These are phyloP conservation scores for Arrhamphus sclerolepis DNA, from an alignment of 2,797 vertebrate species.

Conservation along the genomic window DNA sequence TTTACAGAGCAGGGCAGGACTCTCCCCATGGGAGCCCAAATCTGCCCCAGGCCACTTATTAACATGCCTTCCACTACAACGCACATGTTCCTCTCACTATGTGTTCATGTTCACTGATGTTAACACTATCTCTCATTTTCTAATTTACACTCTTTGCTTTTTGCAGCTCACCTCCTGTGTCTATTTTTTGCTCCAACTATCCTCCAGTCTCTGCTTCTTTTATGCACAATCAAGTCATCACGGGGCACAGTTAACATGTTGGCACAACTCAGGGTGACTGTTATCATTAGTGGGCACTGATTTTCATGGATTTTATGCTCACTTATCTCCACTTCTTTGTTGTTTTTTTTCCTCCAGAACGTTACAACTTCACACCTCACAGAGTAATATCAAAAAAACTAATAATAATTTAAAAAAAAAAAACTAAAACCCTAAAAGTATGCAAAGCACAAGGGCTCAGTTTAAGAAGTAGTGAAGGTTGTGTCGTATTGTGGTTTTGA, in stretches of 20 bases:
- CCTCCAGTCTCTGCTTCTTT: slow-evolving; percentile 1
- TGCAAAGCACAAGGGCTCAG: neutral
- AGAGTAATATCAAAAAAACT: slow-evolving; percentile 72
- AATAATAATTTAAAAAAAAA: slow-evolving; percentile 13
- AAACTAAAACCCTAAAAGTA: slow-evolving; percentile 21
- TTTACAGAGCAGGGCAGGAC: slow-evolving; percentile 73
- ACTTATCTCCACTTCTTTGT: slow-evolving; percentile 27
- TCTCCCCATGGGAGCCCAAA: slow-evolving; percentile 67
- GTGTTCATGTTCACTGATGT: slow-evolving; percentile 54
- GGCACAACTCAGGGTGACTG: no score
- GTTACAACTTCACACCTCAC: slow-evolving; percentile 42
- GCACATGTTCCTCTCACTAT: slow-evolving; percentile 67
- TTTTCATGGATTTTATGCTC: neutral
- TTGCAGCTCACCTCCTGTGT: slow-evolving; percentile 12
- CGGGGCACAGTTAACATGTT: neutral
- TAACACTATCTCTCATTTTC: slow-evolving; percentile 50
- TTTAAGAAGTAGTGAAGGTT: slow-evolving; percentile 6
- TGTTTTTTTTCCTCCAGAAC: slow-evolving; percentile 3
- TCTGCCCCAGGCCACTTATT: slow-evolving; percentile 75
- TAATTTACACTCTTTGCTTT: slow-evolving; percentile 54
- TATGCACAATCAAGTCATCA: slow-evolving; percentile 2
- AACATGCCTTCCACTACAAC: slow-evolving; percentile 75
- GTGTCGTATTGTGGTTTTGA: slow-evolving; percentile 17
- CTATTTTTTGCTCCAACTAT: slow-evolving; percentile 10
- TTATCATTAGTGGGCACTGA: neutral